A percentile compares a stretch with the other conserved stretches of the same genome.
Evolutionary conservation across 1,140 invertebrate genomes (phyloP).

Genomic region (Solenopsis invicta): DNA sequence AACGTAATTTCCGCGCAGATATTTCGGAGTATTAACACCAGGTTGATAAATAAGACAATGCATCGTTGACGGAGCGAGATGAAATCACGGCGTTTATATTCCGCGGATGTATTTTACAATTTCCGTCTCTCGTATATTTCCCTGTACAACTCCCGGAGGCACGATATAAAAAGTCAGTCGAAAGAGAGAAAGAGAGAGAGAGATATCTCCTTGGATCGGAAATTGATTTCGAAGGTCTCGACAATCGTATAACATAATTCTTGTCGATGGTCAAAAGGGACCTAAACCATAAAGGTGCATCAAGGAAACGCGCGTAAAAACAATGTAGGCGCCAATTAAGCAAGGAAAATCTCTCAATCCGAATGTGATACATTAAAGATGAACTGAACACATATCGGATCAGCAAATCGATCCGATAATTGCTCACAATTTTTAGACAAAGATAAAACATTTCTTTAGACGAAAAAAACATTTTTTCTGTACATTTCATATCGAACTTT

Average conservation of each 20-base stretch:
- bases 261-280: constrained; percentile 16
- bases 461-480: too few relatives aligned
- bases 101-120: neutral
- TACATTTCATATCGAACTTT: neutral
- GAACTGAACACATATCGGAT: neutral
- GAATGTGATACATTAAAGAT: neutral
- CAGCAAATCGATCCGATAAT: neutral
- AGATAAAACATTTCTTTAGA: too few relatives aligned
- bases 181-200: constrained; percentile 8
- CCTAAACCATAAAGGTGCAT: constrained; percentile 54
- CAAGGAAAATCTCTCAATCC: neutral
- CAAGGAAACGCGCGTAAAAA: constrained; percentile 35
- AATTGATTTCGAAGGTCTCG: constrained; percentile 64
- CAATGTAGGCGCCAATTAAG: constrained; percentile 12
- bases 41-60: neutral
- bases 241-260: constrained; percentile 48
- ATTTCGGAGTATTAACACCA: neutral
- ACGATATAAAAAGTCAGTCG: constrained; percentile 38
- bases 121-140: neutral
- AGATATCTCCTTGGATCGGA: constrained; percentile 64
- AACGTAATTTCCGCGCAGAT: neutral
- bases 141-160: neutral
- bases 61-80: neutral
- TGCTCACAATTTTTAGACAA: too few relatives aligned
- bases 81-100: neutral